Percentiles rank a stretch among this genome's conserved stretches.
These are phyloP conservation scores for Fratercula arctica DNA, from an alignment of 2,797 vertebrate species.

Conservation along the genomic window DNA sequence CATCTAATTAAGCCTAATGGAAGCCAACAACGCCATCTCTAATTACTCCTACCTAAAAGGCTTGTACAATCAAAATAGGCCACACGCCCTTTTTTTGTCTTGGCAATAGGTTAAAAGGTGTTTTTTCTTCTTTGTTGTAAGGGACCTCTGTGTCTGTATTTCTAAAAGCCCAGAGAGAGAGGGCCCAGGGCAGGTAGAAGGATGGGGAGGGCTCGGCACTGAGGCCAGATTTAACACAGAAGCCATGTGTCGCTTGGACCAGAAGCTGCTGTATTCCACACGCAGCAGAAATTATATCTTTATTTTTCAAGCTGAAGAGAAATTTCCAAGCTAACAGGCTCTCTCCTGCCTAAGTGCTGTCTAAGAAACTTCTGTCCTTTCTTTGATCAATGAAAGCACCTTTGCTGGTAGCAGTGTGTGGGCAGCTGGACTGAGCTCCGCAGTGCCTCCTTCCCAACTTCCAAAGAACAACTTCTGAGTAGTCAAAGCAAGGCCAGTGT, in stretches of 20 bases:
- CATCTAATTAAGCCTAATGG: background rate
- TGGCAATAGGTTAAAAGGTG: background rate
- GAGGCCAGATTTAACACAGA: background rate
- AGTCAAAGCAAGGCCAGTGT: background rate
- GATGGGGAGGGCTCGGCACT: rapidly evolving
- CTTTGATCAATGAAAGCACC: background rate
- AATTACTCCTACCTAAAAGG: background rate
- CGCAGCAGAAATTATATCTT: background rate
- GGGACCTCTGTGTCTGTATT: background rate
- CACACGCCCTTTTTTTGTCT: background rate
- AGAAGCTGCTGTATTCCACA: background rate
- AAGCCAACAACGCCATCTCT: background rate
- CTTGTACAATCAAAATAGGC: background rate
- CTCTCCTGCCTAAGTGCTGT: background rate
- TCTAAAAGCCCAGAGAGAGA: background rate
- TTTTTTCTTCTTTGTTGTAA: background rate
- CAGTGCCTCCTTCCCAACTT: background rate
- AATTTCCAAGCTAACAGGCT: background rate
- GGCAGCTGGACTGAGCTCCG: background rate
- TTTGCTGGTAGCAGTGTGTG: background rate
- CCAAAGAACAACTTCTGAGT: background rate
- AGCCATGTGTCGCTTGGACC: background rate
- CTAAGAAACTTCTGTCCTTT: background rate
- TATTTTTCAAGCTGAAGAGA: background rate
- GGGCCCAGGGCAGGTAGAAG: background rate